Conservation (phyloP, 2,797 vertebrate species). For the Peromyscus eremicus region DNA sequence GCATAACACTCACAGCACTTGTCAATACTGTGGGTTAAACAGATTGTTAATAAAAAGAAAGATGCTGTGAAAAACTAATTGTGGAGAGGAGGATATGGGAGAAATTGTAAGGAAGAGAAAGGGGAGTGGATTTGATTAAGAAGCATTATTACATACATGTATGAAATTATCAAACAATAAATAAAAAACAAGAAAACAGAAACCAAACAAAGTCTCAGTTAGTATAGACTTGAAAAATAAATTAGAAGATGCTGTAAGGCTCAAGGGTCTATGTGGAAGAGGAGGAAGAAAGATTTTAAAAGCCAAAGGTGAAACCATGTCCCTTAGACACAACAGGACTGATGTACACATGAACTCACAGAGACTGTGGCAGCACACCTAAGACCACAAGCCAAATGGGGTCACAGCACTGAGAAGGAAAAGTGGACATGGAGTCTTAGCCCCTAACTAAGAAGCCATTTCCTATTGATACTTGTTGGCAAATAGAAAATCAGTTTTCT, state of each 20-base stretch:
- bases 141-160: neutral
- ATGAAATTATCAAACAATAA: neutral
- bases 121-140: neutral
- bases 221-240: neutral
- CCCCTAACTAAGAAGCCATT: neutral
- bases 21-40: neutral
- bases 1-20: neutral
- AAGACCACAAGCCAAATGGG: neutral
- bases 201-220: neutral
- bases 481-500: neutral
- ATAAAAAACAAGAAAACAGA: neutral
- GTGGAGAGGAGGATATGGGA: too few species aligned
- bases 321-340: too few species aligned
- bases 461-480: neutral
- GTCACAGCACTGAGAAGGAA: neutral
- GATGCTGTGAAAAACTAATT: neutral
- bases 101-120: neutral
- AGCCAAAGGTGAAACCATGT: neutral
- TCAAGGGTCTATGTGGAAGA: neutral
- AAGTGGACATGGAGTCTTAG: neutral
- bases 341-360: neutral
- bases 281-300: neutral
- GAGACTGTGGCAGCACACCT: neutral
- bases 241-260: neutral
- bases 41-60: neutral